Evolutionary conservation across 2,888 invertebrate species (phyloP), one percentile per base, ranked within the genome.

Genomic region (Stratiomys singularior): DNA sequence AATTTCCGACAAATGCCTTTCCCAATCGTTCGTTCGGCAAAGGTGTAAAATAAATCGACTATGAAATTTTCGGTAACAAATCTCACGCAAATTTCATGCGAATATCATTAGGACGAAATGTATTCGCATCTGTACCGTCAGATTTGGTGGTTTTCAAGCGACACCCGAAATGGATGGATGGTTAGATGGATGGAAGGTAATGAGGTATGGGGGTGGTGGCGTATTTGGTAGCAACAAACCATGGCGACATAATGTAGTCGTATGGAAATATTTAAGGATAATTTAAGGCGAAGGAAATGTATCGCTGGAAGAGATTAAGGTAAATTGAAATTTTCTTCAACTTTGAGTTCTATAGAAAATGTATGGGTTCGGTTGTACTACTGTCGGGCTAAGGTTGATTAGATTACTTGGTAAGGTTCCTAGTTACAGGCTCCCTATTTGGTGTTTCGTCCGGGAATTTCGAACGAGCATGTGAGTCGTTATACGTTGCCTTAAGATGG

Each of bases 1-100:
- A 64, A 64, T 64, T 30, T 64, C 64, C 27, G n/a, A n/a, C 64
- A 64, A 1, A 27, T 64, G n/a, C 28, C 64, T 64, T 30, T 30
- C 7, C 64, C 18, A 27, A 64, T 64, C 64, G 23, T 37, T 37
- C 37, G 52, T 60, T 60, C 58, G 21, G 58, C 64, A 64, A 52
- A 69, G 47, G 69, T 47, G 46, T 44, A 25, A 69, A 69, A 69
- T 69, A 69, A 69, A 69, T 69, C 25, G 69, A 44, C 47, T 47
- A 25, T 69, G 69, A 69, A 47, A 69, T 46, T 69, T 69, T 46
- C 64, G 47, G 46, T 47, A 46, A 21, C 69, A 69, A 69, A 69
- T 69, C 69, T 46, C 27, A 69, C 69, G 46, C 69, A 69, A 69
- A 46, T 23, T 69, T 46, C 69, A 69, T 69, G 47, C 46, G 23